Evolutionary conservation across 2,797 vertebrate genomes (phyloP).

Genomic region (Furcifer pardalis): DNA sequence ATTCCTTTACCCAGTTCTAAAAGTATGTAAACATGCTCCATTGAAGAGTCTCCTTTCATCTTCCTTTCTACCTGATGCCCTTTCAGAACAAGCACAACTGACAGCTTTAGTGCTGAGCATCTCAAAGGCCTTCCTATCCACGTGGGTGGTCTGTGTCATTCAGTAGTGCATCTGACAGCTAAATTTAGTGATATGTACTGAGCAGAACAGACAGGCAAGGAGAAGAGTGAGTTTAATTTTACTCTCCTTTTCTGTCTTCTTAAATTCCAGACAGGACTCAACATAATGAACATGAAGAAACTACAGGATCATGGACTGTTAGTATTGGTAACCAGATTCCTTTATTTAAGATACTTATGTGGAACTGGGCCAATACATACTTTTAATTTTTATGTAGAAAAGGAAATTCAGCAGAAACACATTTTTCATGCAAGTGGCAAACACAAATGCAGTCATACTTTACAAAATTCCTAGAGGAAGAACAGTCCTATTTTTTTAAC

Average conservation of each 20-base stretch:
- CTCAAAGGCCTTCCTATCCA: slow-evolving; percentile 59
- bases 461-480: background rate
- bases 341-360: slow-evolving; percentile 23
- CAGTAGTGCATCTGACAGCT: slow-evolving; percentile 66
- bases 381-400: background rate
- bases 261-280: slow-evolving; percentile 43
- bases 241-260: slow-evolving; percentile 48
- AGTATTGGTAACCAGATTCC: background rate
- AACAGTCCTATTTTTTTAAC: background rate
- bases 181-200: slow-evolving; percentile 36
- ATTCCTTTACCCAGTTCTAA: slow-evolving; percentile 41
- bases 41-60: slow-evolving; percentile 45
- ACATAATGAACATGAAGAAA: background rate
- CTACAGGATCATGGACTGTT: slow-evolving; percentile 1
- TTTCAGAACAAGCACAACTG: slow-evolving; percentile 47
- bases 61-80: slow-evolving; percentile 7
- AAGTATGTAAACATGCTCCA: slow-evolving; percentile 57
- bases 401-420: background rate
- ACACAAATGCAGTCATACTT: background rate
- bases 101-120: slow-evolving; percentile 53
- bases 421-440: background rate
- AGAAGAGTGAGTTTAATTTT: slow-evolving; percentile 63
- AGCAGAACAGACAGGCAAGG: background rate
- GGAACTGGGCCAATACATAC: background rate
- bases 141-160: slow-evolving; percentile 69